A percentile compares a stretch with the other conserved stretches of the same genome.
These are phyloP conservation scores for Australoheros facetus DNA, from an alignment of 2,797 vertebrate species.

Conservation along the genomic window DNA sequence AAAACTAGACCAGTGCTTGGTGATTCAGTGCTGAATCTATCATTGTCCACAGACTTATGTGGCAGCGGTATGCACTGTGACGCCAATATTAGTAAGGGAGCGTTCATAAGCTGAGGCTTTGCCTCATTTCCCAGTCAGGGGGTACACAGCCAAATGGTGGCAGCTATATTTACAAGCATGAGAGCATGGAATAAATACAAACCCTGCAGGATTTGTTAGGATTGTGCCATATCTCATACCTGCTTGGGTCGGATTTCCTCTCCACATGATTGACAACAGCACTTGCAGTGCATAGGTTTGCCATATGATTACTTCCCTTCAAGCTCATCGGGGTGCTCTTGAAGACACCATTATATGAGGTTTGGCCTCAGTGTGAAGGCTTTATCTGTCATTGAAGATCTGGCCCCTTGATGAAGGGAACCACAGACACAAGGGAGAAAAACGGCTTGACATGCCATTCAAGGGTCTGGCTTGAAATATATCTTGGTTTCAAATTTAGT, in stretches of 20 bases:
- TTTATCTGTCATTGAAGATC: conserved; percentile 37
- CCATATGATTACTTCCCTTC: conserved; percentile 22
- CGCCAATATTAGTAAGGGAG: conserved; percentile 29
- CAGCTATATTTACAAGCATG: conserved; percentile 65
- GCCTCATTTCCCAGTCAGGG: conserved; percentile 44
- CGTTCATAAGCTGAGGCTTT: conserved; percentile 34
- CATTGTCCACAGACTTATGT: conserved; percentile 38
- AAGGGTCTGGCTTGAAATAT: conserved; percentile 35
- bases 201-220: conserved; percentile 29
- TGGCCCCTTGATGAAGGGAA: conserved; percentile 42
- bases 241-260: conserved; percentile 39
- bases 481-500: conserved; percentile 15
- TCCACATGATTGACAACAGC: conserved; percentile 33
- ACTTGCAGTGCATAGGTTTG: background rate
- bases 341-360: conserved; percentile 18
- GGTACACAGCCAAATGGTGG: conserved; percentile 26
- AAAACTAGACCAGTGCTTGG: background rate
- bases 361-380: conserved; percentile 31
- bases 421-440: conserved; percentile 8
- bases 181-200: conserved; percentile 51
- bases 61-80: conserved; percentile 24
- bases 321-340: conserved; percentile 10
- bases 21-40: conserved; percentile 43
- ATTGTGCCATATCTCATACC: conserved; percentile 28
- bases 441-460: conserved; percentile 12